These are phyloP conservation scores for Pollenia labialis DNA, from an alignment of 2,888 invertebrate genomes.

Conservation along the genomic window DNA sequence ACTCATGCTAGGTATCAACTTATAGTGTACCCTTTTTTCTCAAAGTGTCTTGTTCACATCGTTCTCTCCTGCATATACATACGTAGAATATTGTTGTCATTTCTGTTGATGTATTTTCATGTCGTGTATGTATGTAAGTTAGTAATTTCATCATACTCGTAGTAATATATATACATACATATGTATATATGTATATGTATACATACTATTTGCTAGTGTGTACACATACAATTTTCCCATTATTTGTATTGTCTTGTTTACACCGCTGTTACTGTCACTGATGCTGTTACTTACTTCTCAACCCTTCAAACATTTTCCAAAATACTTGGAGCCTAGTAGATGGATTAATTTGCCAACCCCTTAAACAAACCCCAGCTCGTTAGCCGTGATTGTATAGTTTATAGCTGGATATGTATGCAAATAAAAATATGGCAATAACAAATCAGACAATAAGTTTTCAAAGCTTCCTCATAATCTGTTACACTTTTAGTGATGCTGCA, in stretches of 20 bases:
- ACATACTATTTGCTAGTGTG: conserved; percentile 33
- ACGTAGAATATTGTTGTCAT: conserved; percentile 10
- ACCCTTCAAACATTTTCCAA: background rate
- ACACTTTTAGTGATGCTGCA: background rate
- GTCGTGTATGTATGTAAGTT: background rate
- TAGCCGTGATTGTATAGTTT: conserved; percentile 26
- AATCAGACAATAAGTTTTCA: background rate
- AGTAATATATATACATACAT: background rate
- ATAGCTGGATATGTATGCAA: conserved; percentile 55
- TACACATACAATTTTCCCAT: conserved; percentile 49
- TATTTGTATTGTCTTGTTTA: conserved; percentile 65
- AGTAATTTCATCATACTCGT: conserved; percentile 5
- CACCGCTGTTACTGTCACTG: conserved; percentile 62
- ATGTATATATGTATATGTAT: no score
- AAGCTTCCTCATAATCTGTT: conserved; percentile 28
- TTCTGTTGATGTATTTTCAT: conserved; percentile 33
- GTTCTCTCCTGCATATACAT: no score
- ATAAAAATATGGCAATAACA: conserved; percentile 54
- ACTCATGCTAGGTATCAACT: no score
- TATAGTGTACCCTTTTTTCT: background rate
- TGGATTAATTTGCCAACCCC: conserved; percentile 68
- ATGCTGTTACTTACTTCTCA: conserved; percentile 1
- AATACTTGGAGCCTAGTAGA: conserved; percentile 35
- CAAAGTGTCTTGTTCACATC: conserved; percentile 1
- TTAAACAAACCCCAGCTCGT: background rate